Base-by-base conservation (phyloP, 2,797 vertebrate genomes). In the Sebastes nivosus region DNA sequence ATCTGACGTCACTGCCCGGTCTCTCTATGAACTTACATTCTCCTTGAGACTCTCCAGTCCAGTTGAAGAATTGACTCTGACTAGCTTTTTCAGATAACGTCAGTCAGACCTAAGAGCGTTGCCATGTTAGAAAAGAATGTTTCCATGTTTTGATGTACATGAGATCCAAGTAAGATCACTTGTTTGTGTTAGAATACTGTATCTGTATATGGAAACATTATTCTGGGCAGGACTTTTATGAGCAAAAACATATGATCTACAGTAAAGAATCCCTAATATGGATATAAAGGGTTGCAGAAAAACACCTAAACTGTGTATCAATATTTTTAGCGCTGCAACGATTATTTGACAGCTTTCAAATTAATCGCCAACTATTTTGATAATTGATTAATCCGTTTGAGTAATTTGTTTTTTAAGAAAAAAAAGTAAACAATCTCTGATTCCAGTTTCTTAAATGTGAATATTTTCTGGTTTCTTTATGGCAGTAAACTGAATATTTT, bases 61-160 rank as follows among this genome's bases (percentile, higher is more conserved):
- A 58, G 52, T 20, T 65, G 12, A 81, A 25, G 25, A 63, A 74
- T 27, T 34, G 46, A 36, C 55, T 42, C 38, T 42, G 36, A 54
- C 59, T n/a, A 61, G 38, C 42, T n/a, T 68, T 83, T 74, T 66
- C 20, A 80, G 82, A 86, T 86, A 80, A 64, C 2, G 9, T 2
- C 59, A 24, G 10, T 66, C 68, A 81, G 81, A 85, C 42, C 24
- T 76, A 36, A 77, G 67, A 74, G 22, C 69, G 24, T 30, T 67
- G 77, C 73, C 61, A 85, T 77, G 42, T 60, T 77, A 8, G 2
- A 72, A 61, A 81, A 75, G n/a, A 85, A 77, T 85, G 79, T 81
- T 69, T 74, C 63, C 65, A 55, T 81, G 29, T 63, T 86, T 87
- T 85, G 16, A 80, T 65, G 68, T 46, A 67, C 2, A 0, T 4